phyloP scores from a whole-genome alignment of 2,888 invertebrate species.

The Papilio gigon region DNA sequence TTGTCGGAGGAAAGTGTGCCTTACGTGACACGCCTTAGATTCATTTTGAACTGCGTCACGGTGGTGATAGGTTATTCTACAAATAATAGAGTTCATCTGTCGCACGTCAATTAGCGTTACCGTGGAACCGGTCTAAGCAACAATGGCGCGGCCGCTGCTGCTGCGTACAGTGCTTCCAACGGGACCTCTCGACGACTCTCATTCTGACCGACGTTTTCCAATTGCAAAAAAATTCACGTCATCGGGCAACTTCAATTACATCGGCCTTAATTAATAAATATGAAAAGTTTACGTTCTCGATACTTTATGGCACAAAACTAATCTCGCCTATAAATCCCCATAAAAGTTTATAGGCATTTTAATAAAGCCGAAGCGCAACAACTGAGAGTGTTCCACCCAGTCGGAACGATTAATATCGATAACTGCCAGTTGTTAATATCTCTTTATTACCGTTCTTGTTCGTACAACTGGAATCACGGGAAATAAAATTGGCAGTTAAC shows the following conservation, averaged over 20 bases:
- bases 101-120: constrained; percentile 74
- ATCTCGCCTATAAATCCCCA: background rate
- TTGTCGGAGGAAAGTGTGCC: constrained; percentile 60
- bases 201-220: constrained; percentile 40
- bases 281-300: background rate
- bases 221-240: constrained; percentile 20
- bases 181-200: constrained; percentile 53
- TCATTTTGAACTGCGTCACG: constrained; percentile 45
- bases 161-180: constrained; percentile 66
- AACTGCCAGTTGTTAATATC: constrained; percentile 7
- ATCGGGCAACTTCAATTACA: background rate
- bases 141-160: constrained; percentile 58
- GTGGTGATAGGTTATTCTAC: constrained; percentile 48
- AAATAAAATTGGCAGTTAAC: constrained; percentile 38
- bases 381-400: background rate
- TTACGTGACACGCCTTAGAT: constrained; percentile 48
- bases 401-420: constrained; percentile 1
- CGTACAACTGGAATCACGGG: background rate
- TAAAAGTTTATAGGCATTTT: constrained; percentile 20
- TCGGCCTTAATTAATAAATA: background rate
- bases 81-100: constrained; percentile 58
- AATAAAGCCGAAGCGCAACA: background rate
- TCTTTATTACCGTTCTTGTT: background rate
- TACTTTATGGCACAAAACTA: background rate
- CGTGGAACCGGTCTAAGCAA: constrained; percentile 67